Evolutionary conservation across 1,140 invertebrate species (phyloP), one percentile per base, ranked within the genome.

Genomic region (Aplysia californica): DNA sequence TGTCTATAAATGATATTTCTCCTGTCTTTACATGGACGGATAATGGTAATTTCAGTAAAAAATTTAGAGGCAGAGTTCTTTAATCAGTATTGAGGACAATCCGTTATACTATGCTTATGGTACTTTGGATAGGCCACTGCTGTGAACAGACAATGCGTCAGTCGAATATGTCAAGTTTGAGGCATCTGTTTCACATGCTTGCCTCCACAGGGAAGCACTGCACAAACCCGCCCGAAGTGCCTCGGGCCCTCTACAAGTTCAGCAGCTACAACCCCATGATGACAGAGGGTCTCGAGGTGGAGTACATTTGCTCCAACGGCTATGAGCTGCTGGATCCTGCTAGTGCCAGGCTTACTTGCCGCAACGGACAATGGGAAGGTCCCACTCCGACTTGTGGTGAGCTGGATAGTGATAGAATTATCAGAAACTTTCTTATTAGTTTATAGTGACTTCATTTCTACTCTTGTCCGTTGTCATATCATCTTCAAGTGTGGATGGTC

Each of bases 311-410:
- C 41, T 29, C 44, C 18, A 66, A 44, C 26, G 75, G 75, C 50
- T 81, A 69, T 67, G 67, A 56, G 44, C 58, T 79, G 29, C 61
- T 81, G 15, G 77, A 75, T 33, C 44, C 38, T 5, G 26, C 23
- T 6, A 41, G 35, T 18, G 39, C 79, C n/a, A 50, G 67, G 29
- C 75, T 83, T 3, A 71, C 71, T 36, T 83, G 81, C 70, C 67
- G 41, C 10, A 68, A 76, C 50, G 79, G 81, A 50, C 64, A 79
- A 35, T 83, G 81, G 81, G 72, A 72, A n/a, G 81, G 81, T 21
- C 77, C 77, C 20, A 59, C 79, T 36, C 79, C 81, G 29, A 79
- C 66, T 10, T 83, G 81, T 76, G 81, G 81, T 83, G 26, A 71
- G n/a, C n/a, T n/a, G n/a, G n/a, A n/a, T n/a, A n/a, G n/a, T n/a